These are phyloP conservation scores for Drosophila neutralis DNA, from an alignment of 2,888 invertebrate genomes.

Conservation along the genomic window DNA sequence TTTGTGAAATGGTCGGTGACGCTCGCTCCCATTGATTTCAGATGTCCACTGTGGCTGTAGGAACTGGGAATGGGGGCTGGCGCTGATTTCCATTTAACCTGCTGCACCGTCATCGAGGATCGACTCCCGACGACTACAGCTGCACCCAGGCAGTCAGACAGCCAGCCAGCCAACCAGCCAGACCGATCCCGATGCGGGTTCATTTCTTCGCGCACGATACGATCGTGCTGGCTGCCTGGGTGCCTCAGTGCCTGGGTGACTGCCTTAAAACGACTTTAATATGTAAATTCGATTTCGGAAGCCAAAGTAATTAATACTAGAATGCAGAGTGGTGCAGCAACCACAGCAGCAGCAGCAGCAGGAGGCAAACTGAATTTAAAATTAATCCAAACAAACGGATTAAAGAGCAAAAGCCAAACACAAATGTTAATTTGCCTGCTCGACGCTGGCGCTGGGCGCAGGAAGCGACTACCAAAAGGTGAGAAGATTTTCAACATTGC, in stretches of 20 bases:
- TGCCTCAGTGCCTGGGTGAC: slow-evolving; percentile 28
- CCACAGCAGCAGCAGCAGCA: slow-evolving; percentile 32
- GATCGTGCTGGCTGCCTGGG: slow-evolving; percentile 53
- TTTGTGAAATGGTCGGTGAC: slow-evolving; percentile 81
- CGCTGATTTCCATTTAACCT: slow-evolving; percentile 80
- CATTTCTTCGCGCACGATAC: slow-evolving; percentile 76
- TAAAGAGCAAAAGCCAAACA: slow-evolving; percentile 78
- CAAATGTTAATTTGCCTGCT: slow-evolving; percentile 76
- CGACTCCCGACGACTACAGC: slow-evolving; percentile 45
- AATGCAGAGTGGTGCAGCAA: slow-evolving; percentile 64
- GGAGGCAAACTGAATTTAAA: slow-evolving; percentile 74
- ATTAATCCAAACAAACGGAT: slow-evolving; percentile 82
- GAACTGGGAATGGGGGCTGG: slow-evolving; percentile 51
- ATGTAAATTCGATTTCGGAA: slow-evolving; percentile 85
- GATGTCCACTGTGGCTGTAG: slow-evolving; percentile 51
- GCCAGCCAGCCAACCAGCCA: neutral
- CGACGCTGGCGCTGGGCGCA: slow-evolving; percentile 48
- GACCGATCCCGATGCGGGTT: slow-evolving; percentile 45
- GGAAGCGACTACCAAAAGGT: slow-evolving; percentile 75
- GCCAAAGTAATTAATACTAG: slow-evolving; percentile 85
- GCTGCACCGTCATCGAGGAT: slow-evolving; percentile 71
- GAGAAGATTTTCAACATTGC: slow-evolving; percentile 82
- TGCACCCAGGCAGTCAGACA: slow-evolving; percentile 43
- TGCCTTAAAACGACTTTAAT: slow-evolving; percentile 82
- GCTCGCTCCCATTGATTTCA: slow-evolving; percentile 74